Percentiles rank a stretch among this genome's conserved stretches.
Evolutionary conservation across 2,888 invertebrate genomes (phyloP).

Genomic region (Incurvaria masculella): DNA sequence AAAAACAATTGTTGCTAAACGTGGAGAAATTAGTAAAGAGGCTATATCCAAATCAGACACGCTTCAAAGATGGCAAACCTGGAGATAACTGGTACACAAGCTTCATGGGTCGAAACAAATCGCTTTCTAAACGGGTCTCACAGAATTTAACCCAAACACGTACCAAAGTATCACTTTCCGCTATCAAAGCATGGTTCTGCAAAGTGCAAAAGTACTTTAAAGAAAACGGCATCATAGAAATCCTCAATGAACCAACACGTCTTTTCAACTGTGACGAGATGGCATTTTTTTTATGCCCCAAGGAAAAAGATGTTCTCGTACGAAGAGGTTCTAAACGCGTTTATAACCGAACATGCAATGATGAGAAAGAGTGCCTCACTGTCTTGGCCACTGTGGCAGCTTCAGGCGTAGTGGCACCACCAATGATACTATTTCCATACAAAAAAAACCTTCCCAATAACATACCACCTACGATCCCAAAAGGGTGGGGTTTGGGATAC

Average conservation of each 20-base stretch:
- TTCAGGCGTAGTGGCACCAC: too few relatives aligned
- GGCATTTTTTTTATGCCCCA: constrained; percentile 23
- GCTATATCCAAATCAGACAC: constrained; percentile 1
- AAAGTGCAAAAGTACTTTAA: constrained; percentile 19
- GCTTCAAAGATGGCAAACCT: constrained; percentile 21
- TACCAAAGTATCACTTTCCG: constrained; percentile 18
- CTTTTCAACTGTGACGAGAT: constrained; percentile 26
- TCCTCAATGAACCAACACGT: constrained; percentile 19
- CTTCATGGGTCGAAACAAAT: constrained; percentile 22
- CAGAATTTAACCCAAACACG: constrained; percentile 18
- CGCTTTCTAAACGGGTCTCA: constrained; percentile 17
- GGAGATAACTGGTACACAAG: constrained; percentile 22
- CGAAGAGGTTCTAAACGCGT: constrained; percentile 18
- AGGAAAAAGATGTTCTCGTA: constrained; percentile 21
- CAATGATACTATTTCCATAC: too few relatives aligned
- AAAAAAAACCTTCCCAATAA: too few relatives aligned
- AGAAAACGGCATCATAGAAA: constrained; percentile 15
- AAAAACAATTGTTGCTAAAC: constrained; percentile 18
- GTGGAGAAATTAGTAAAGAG: constrained; percentile 9
- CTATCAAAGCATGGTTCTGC: constrained; percentile 20
- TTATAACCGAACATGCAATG: too few relatives aligned
- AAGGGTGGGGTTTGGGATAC: too few relatives aligned
- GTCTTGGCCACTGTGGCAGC: too few relatives aligned
- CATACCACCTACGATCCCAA: too few relatives aligned
- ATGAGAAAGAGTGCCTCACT: too few relatives aligned